Conservation (phyloP, 1,140 invertebrate species). For the Metaphire vulgaris region DNA sequence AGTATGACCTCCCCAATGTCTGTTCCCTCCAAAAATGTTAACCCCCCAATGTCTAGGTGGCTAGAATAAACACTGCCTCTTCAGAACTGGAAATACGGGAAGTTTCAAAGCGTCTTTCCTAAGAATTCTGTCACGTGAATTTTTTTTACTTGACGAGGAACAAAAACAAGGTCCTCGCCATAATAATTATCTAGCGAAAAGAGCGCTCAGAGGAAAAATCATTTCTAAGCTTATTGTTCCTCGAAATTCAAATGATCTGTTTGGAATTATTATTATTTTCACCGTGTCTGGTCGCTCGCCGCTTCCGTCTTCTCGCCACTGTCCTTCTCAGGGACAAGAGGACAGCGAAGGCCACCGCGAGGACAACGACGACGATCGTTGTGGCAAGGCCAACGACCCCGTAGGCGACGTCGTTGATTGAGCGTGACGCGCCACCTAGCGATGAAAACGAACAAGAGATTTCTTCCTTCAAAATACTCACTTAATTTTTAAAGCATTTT, state of each 20-base stretch:
- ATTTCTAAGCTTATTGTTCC: no score
- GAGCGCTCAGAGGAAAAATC: no score
- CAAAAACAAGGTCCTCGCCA: not conserved
- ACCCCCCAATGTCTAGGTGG: no score
- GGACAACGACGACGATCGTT: not conserved
- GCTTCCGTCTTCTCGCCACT: not conserved
- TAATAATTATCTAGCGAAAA: not conserved
- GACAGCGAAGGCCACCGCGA: not conserved
- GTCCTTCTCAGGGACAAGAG: not conserved
- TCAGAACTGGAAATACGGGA: no score
- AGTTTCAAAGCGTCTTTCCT: no score
- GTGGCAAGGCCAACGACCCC: not conserved
- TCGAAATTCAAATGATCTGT: no score
- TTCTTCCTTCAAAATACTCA: not conserved
- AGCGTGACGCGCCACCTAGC: not conserved
- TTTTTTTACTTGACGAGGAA: no score
- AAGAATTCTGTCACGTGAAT: no score
- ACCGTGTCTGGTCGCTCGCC: not conserved
- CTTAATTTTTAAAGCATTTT: not conserved
- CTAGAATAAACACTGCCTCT: no score
- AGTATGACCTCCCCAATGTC: no score
- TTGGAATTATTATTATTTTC: no score
- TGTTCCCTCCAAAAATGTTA: no score
- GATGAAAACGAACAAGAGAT: not conserved
- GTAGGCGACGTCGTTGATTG: not conserved